phyloP scores from a whole-genome alignment of 2,888 invertebrate genomes.

The Amphipyra tragopoginis region DNA sequence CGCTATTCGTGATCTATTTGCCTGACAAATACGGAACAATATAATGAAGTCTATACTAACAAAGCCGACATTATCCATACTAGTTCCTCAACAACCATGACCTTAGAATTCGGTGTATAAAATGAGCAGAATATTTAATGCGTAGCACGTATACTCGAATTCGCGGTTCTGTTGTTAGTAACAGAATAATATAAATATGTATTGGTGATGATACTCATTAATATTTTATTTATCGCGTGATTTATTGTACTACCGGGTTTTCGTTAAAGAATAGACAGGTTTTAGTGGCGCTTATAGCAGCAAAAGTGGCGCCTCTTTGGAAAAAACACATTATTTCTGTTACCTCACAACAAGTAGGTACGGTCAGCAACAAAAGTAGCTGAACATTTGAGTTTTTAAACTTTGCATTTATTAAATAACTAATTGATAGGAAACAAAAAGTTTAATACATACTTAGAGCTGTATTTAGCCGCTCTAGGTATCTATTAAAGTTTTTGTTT shows the following conservation, averaged over 20 bases:
- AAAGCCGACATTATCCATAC: conserved; percentile 21
- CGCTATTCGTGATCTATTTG: conserved; percentile 35
- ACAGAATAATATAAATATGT: conserved; percentile 16
- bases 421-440: no score
- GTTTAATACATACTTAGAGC: no score
- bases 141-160: conserved; percentile 12
- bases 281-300: no score
- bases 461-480: no score
- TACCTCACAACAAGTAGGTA: no score
- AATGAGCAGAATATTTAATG: conserved; percentile 40
- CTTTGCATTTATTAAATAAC: no score
- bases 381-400: no score
- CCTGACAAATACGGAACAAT: conserved; percentile 32
- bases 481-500: no score
- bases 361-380: no score
- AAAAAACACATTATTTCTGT: no score
- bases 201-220: conserved; percentile 14
- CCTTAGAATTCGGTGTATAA: conserved; percentile 45
- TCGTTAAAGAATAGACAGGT: background rate
- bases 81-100: conserved; percentile 27
- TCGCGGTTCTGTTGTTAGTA: conserved; percentile 25
- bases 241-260: conserved; percentile 11
- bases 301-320: no score
- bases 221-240: conserved; percentile 11
- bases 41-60: conserved; percentile 19